Conservation (phyloP, 2,888 invertebrate genomes). For the Mayetiola destructor region DNA sequence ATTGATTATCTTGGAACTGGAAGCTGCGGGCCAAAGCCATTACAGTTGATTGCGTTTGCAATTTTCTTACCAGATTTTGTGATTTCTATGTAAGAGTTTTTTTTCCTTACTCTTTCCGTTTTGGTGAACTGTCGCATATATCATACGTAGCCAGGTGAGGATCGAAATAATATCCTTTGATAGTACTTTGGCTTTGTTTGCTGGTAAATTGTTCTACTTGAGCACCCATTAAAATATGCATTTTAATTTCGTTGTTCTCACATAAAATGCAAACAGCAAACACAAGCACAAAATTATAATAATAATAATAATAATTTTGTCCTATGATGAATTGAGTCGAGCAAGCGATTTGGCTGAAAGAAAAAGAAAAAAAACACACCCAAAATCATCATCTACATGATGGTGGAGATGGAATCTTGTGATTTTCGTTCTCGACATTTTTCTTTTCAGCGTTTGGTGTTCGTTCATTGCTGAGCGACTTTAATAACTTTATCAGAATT, state of each 20-base stretch:
- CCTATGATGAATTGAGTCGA: neutral
- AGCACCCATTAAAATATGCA: slow-evolving; percentile 12
- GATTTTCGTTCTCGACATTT: too few relatives aligned
- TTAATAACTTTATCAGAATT: neutral
- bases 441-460: too few relatives aligned
- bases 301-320: slow-evolving; percentile 7
- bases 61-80: too few relatives aligned
- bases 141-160: too few relatives aligned
- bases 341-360: neutral
- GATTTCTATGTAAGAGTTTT: too few relatives aligned
- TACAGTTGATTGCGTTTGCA: slow-evolving; percentile 6
- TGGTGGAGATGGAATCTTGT: too few relatives aligned
- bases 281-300: slow-evolving; percentile 6
- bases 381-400: neutral
- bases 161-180: slow-evolving; percentile 3
- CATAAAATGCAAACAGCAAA: too few relatives aligned
- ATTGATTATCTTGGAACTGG: too few relatives aligned
- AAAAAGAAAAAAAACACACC: neutral
- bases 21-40: too few relatives aligned
- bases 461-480: neutral
- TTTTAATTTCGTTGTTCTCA: neutral
- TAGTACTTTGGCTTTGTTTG: slow-evolving; percentile 1
- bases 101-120: too few relatives aligned
- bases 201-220: neutral
- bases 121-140: too few relatives aligned